These are phyloP conservation scores for Urocynchramus pylzowi DNA, from an alignment of 2,113 vertebrate species.

Conservation along the genomic window DNA sequence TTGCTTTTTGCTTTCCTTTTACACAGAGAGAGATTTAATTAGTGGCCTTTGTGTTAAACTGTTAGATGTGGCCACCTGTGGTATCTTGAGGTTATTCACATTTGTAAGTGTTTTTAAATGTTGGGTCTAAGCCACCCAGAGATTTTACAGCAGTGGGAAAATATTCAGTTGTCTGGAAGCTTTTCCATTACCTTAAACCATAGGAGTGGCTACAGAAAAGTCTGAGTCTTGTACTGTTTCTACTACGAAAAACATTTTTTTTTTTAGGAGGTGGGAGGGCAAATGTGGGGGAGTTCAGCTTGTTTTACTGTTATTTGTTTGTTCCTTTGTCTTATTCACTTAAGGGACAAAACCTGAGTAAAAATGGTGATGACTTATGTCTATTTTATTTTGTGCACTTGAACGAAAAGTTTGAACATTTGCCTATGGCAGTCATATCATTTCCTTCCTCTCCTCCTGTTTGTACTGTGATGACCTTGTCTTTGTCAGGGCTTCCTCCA, in stretches of 20 bases:
- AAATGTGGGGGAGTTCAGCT: background rate
- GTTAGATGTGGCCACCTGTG: background rate
- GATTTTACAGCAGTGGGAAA: background rate
- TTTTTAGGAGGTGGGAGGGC: rapidly evolving
- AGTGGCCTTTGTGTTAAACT: constrained; percentile 24
- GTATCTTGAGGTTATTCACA: background rate
- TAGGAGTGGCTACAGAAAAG: background rate
- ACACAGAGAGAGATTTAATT: background rate
- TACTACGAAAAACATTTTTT: background rate
- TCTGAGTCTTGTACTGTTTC: background rate
- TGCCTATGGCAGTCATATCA: background rate
- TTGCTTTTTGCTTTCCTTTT: constrained; percentile 5
- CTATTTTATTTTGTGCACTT: constrained; percentile 35
- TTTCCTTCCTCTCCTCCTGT: constrained; percentile 14
- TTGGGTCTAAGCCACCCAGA: background rate
- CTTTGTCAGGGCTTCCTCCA: constrained; percentile 17
- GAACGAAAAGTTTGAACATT: background rate
- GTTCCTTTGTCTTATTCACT: background rate
- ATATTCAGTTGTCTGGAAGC: background rate
- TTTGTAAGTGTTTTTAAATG: constrained; percentile 8
- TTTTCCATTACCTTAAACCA: background rate
- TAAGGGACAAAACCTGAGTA: background rate
- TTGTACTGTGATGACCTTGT: background rate
- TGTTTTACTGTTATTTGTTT: background rate
- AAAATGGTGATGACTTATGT: background rate